These are phyloP conservation scores for Leptogaster cylindrica DNA, from an alignment of 2,888 invertebrate genomes.

Conservation along the genomic window DNA sequence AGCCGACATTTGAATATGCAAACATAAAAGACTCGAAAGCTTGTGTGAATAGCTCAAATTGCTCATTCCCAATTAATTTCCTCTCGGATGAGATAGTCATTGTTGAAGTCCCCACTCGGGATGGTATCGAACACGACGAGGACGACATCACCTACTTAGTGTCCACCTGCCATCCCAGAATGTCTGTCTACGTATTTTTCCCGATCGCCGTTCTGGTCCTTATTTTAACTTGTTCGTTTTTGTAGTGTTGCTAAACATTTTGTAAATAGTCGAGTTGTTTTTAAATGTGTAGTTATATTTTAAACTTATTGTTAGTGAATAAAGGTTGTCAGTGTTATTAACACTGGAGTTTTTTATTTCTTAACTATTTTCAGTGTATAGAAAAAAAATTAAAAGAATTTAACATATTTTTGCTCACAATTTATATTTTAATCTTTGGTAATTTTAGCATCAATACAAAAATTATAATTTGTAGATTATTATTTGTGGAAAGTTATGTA, in stretches of 20 bases:
- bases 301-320: too few species aligned
- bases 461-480: too few species aligned
- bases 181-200: conserved; percentile 79
- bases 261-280: conserved; percentile 20
- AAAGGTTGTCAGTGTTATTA: too few species aligned
- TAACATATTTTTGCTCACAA: too few species aligned
- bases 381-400: too few species aligned
- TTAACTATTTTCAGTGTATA: too few species aligned
- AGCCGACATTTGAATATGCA: conserved; percentile 81
- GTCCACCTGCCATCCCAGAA: conserved; percentile 81
- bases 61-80: conserved; percentile 75
- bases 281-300: neutral
- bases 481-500: too few species aligned
- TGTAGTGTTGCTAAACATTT: conserved; percentile 64
- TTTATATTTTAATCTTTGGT: too few species aligned
- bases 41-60: conserved; percentile 79
- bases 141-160: conserved; percentile 75
- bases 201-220: conserved; percentile 78
- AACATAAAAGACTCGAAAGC: conserved; percentile 65
- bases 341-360: too few species aligned
- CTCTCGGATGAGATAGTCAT: conserved; percentile 80
- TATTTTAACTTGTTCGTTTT: conserved; percentile 80
- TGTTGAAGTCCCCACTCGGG: conserved; percentile 82
- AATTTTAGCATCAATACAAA: too few species aligned
- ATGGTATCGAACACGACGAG: conserved; percentile 78